Evolutionary conservation across 2,888 invertebrate genomes (phyloP), one percentile per base, ranked within the genome.

Genomic region (Zaprionus lineosus): DNA sequence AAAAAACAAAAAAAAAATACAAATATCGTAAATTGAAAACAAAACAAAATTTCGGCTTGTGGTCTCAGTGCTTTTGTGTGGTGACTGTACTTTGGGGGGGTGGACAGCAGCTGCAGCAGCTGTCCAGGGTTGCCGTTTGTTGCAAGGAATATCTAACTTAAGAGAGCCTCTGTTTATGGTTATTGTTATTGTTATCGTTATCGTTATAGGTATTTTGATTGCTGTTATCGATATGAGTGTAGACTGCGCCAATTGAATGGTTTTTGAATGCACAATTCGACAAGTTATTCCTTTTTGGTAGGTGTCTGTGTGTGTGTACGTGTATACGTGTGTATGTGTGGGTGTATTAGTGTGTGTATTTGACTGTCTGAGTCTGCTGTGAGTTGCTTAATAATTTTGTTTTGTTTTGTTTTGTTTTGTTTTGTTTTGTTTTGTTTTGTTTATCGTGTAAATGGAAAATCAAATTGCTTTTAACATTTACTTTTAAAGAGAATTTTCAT

Each of bases 121-220:
- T n/a, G n/a, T n/a, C n/a, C 48, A 50, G 63, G 57, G 51, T 48
- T 67, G 81, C 72, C 67, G 64, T 37, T 28, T 78, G 62, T 76
- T 81, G 73, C 64, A 74, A 69, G 51, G 48, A 58, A 62, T 79
- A 83, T 60, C 63, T 82, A 81, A 84, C 77, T 79, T 82, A 82
- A 84, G 86, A 82, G 86, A 82, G 81, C 81, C 81, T 82, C 81
- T 86, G 84, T 86, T 73, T 74, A 73, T 58, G 56, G 50, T 78
- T 69, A 68, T 51, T 51, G 39, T 59, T 59, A 57, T 28, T 9
- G 40, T 41, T 21, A 24, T 12, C 31, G 41, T 34, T 48, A 44
- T 24, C 9, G 29, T 34, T 47, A 53, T 19, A n/a, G 28, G 39
- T 43, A 41, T 24, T 9, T 19, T 31, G 37, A 47, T 36, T 24